Conservation (phyloP, 1,140 invertebrate genomes). For the Hycleus cichorii region DNA sequence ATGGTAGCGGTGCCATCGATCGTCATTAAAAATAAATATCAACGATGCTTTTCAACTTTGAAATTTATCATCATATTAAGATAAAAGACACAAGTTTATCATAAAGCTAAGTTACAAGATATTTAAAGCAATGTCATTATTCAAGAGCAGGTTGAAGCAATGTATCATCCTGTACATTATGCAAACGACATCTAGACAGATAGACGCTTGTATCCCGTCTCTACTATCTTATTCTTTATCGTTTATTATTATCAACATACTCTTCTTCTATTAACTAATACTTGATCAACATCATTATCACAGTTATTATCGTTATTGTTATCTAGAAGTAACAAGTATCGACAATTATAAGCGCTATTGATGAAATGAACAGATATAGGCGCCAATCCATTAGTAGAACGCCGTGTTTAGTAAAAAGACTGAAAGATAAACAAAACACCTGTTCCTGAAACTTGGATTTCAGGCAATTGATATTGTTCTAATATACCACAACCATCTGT, state of each 20-base stretch:
- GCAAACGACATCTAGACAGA: conserved; percentile 3
- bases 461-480: too few species aligned
- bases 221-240: not conserved
- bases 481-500: too few species aligned
- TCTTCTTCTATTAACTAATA: too few species aligned
- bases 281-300: too few species aligned
- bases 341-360: conserved; percentile 23
- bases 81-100: conserved; percentile 18
- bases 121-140: conserved; percentile 26
- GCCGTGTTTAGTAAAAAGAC: too few species aligned
- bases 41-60: conserved; percentile 8
- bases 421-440: too few species aligned
- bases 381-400: too few species aligned
- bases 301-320: not conserved
- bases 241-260: too few species aligned
- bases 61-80: conserved; percentile 26
- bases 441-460: too few species aligned
- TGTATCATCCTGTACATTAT: conserved; percentile 25
- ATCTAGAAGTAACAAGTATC: not conserved
- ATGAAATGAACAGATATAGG: conserved; percentile 15
- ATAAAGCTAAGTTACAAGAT: conserved; percentile 25
- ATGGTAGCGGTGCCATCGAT: conserved; percentile 11
- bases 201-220: conserved; percentile 11
- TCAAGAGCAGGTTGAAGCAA: conserved; percentile 25
- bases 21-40: conserved; percentile 23